Evolutionary conservation across 2,888 invertebrate species (phyloP), one percentile per base, ranked within the genome.

Genomic region (Protophormia terraenovae): DNA sequence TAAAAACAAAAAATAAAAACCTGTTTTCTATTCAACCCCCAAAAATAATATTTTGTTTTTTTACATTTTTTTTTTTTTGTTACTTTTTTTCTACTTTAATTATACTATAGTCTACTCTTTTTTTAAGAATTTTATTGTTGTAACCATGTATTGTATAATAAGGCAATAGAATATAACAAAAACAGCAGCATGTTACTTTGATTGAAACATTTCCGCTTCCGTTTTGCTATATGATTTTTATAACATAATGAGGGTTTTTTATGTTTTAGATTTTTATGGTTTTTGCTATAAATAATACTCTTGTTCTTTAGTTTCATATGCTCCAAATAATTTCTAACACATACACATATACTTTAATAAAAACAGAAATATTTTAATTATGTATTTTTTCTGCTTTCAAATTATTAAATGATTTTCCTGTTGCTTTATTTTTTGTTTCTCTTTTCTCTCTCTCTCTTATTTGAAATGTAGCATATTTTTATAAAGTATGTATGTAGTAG

Each of bases 121-220:
- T 5, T 12, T 41, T 14, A 3, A 5, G n/a, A 3, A 7, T 47
- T 19, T 47, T 19, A 2, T 45, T 45, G 16, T 45, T 45, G 16
- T 16, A n/a, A n/a, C n/a, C n/a, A n/a, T n/a, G n/a, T n/a, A n/a
- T n/a, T n/a, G n/a, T n/a, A n/a, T n/a, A n/a, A n/a, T n/a, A n/a
- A n/a, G n/a, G n/a, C n/a, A n/a, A n/a, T n/a, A n/a, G n/a, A n/a
- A n/a, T n/a, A n/a, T 45, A 1, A 45, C 45, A 45, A 45, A 16
- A 12, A 38, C 8, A 12, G 12, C 27, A 38, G 29, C 66, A 73
- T 79, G 60, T 79, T 45, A 58, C 32, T 32, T 24, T 66, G 55
- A 64, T 72, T 76, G 66, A 66, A 84, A 62, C 71, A 60, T 71
- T 58, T 84, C 84, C 84, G 80, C 27, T 84, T 84, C 76, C 76